Evolutionary conservation across 2,113 vertebrate species (phyloP).

Genomic region (Rhinopomastus cyanomelas): DNA sequence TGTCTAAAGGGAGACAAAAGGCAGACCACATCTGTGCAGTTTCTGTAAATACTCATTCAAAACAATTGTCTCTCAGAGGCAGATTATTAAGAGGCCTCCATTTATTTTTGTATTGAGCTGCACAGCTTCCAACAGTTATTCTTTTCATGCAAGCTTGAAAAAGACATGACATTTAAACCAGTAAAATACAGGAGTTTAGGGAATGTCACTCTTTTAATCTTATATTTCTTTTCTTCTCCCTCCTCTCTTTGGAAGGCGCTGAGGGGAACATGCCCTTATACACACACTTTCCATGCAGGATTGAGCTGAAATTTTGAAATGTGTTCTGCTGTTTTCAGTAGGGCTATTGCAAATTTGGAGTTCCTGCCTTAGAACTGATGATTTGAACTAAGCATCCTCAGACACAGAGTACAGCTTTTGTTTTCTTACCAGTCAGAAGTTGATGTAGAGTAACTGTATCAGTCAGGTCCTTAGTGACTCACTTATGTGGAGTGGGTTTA

Average conservation of each 20-base stretch:
- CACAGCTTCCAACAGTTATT: neutral
- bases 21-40: neutral
- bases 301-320: neutral
- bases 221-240: rapidly evolving
- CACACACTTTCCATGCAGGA: neutral
- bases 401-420: neutral
- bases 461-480: neutral
- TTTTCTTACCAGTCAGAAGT: neutral
- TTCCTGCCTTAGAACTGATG: neutral
- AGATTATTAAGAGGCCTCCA: neutral
- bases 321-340: neutral
- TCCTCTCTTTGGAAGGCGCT: neutral
- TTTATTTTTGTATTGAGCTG: neutral
- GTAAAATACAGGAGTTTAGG: neutral
- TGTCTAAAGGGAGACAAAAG: neutral
- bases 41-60: neutral
- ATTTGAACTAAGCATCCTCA: neutral
- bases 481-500: rapidly evolving
- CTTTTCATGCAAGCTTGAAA: neutral
- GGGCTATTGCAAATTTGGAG: neutral
- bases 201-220: neutral
- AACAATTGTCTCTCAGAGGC: neutral
- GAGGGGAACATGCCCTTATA: neutral
- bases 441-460: neutral
- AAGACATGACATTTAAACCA: neutral